phyloP scores from a whole-genome alignment of 2,113 vertebrate genomes.

The Nycticryphes semicollaris region DNA sequence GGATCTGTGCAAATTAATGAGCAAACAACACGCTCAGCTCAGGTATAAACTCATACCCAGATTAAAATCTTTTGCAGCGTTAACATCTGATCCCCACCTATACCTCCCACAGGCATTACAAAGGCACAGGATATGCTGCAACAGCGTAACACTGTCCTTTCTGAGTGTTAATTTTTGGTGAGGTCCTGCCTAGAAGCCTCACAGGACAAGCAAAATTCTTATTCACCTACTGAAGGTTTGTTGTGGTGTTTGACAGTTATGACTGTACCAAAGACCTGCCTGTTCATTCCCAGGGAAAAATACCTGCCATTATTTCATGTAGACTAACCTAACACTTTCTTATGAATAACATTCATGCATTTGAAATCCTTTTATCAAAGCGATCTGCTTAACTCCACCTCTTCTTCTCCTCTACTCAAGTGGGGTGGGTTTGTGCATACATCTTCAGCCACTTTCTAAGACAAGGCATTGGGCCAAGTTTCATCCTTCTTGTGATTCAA shows the following conservation, averaged over 20 bases:
- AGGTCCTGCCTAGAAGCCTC: not conserved
- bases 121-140: not conserved
- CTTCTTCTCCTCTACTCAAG: not conserved
- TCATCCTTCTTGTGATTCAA: not conserved
- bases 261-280: not conserved
- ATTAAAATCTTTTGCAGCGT: not conserved
- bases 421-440: rapidly evolving
- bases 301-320: not conserved
- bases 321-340: not conserved
- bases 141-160: not conserved
- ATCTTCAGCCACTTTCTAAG: not conserved
- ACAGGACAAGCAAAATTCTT: not conserved
- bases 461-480: not conserved
- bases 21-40: not conserved
- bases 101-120: not conserved
- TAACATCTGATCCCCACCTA: not conserved
- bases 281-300: not conserved
- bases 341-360: not conserved
- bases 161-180: not conserved
- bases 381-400: not conserved
- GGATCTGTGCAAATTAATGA: not conserved
- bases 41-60: not conserved
- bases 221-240: not conserved
- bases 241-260: not conserved
- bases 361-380: not conserved